phyloP scores from a whole-genome alignment of 2,797 vertebrate genomes.

The Manis pentadactyla region DNA sequence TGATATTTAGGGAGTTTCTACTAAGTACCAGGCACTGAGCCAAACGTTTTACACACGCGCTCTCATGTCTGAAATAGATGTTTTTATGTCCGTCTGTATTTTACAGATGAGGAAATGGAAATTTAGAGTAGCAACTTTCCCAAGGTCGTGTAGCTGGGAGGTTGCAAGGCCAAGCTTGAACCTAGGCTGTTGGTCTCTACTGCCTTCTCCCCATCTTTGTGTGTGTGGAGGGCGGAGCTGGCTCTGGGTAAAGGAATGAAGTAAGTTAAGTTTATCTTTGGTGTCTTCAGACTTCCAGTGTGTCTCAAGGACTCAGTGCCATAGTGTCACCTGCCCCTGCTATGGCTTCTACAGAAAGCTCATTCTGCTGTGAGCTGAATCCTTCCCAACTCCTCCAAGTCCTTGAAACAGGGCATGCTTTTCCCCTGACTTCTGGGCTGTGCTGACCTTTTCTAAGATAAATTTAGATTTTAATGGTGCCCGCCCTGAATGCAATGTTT shows the following conservation, averaged over 20 bases:
- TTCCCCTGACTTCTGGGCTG: not conserved
- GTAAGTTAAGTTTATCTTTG: not conserved
- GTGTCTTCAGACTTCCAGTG: not conserved
- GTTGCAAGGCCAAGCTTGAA: not conserved
- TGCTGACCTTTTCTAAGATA: constrained; percentile 28
- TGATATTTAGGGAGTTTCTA: constrained; percentile 34
- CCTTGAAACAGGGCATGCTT: not conserved
- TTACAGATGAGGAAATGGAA: constrained; percentile 25
- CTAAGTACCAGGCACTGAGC: not conserved
- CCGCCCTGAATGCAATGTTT: not conserved
- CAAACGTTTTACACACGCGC: not conserved
- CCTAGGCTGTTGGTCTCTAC: not conserved
- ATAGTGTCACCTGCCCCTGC: not conserved
- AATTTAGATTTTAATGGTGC: constrained; percentile 13
- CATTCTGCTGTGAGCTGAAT: not conserved
- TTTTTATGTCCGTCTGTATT: constrained; percentile 3
- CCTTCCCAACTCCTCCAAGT: not conserved
- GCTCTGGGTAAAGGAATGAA: not conserved
- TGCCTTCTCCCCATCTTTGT: not conserved
- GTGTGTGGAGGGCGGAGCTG: not conserved
- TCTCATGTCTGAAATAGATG: not conserved
- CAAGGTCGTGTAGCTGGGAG: not conserved
- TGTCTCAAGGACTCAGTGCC: not conserved
- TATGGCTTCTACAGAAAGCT: not conserved
- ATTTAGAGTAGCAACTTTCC: constrained; percentile 21